phyloP scores from a whole-genome alignment of 2,888 invertebrate species.

The Suillia variegata region DNA sequence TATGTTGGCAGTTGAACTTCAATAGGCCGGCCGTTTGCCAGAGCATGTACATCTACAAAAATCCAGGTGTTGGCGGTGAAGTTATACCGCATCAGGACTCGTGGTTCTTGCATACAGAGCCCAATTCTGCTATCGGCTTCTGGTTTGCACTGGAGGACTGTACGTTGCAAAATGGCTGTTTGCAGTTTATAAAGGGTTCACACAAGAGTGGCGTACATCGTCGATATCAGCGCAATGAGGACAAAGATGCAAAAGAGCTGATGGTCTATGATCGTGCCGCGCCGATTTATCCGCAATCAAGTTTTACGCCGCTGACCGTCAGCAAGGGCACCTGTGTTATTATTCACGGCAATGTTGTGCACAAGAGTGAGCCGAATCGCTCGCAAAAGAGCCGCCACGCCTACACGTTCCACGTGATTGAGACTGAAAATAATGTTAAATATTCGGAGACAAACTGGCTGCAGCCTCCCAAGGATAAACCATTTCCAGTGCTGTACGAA shows the following conservation, averaged over 20 bases:
- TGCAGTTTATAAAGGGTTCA: constrained; percentile 91
- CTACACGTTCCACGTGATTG: constrained; percentile 94
- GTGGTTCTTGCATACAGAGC: constrained; percentile 85
- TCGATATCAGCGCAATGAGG: constrained; percentile 71
- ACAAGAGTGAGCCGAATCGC: constrained; percentile 86
- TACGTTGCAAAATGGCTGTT: constrained; percentile 89
- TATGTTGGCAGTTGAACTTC: constrained; percentile 75
- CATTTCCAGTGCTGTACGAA: constrained; percentile 71
- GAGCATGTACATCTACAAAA: constrained; percentile 98
- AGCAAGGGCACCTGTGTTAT: constrained; percentile 86
- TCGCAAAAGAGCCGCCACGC: constrained; percentile 86
- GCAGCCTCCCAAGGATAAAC: constrained; percentile 71
- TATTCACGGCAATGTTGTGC: constrained; percentile 91
- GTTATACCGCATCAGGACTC: constrained; percentile 86
- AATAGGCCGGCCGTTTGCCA: constrained; percentile 85
- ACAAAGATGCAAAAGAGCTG: constrained; percentile 66
- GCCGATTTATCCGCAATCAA: constrained; percentile 73
- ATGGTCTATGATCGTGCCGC: constrained; percentile 73
- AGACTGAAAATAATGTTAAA: constrained; percentile 70
- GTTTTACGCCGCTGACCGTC: constrained; percentile 80
- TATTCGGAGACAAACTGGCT: constrained; percentile 88
- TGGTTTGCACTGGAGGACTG: constrained; percentile 98
- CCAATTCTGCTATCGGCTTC: constrained; percentile 80
- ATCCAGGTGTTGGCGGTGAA: constrained; percentile 87
- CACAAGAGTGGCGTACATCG: constrained; percentile 83